Evolutionary conservation across 2,797 vertebrate species (phyloP).

Genomic region (Rhabdomys pumilio): DNA sequence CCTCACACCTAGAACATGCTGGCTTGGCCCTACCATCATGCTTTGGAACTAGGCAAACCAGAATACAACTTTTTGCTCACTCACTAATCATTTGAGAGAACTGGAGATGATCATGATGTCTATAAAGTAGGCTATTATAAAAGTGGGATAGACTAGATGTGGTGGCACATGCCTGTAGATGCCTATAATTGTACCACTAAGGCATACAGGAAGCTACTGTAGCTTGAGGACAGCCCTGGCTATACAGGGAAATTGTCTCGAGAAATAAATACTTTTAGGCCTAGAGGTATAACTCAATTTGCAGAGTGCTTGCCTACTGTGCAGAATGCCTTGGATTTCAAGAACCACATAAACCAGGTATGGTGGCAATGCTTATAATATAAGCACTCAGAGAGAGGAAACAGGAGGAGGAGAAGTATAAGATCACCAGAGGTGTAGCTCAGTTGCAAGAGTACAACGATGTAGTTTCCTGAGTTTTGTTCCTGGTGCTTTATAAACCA

Average conservation of each 20-base stretch:
- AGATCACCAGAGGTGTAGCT: not conserved
- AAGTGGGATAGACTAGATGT: not conserved
- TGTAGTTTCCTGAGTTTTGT: not conserved
- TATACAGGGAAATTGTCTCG: not conserved
- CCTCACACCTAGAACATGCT: not conserved
- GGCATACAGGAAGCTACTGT: not conserved
- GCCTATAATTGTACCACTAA: not conserved
- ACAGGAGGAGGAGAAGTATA: not conserved
- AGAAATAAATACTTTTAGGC: not conserved
- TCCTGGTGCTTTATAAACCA: too few species aligned
- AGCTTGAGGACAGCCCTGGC: not conserved
- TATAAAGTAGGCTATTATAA: not conserved
- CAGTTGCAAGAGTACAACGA: not conserved
- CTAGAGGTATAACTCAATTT: not conserved
- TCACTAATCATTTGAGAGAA: not conserved
- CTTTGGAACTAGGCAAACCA: not conserved
- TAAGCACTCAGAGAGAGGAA: not conserved
- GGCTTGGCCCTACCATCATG: not conserved
- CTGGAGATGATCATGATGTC: not conserved
- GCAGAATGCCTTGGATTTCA: too few species aligned
- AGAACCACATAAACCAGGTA: not conserved
- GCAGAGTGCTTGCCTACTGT: not conserved
- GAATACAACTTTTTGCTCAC: not conserved
- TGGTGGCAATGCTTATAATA: not conserved
- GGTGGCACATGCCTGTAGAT: too few species aligned